These are phyloP conservation scores for Pseudochirops corinnae DNA, from an alignment of 2,797 vertebrate genomes.

Conservation along the genomic window DNA sequence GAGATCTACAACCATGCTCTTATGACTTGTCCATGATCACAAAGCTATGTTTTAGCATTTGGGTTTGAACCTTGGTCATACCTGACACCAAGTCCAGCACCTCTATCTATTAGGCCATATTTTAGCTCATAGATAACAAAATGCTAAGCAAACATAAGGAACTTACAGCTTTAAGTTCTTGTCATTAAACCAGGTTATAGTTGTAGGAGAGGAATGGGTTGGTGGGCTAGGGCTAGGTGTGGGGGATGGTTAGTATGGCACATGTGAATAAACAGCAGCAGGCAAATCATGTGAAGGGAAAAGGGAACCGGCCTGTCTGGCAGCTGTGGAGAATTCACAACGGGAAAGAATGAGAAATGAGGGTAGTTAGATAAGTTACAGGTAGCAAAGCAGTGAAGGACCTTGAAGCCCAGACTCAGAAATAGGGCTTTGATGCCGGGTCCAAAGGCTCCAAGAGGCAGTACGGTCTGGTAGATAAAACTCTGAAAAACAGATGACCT, in stretches of 20 bases:
- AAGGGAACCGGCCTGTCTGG: not conserved
- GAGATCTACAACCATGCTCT: not conserved
- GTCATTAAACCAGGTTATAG: not conserved
- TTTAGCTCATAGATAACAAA: not conserved
- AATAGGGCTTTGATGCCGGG: slow-evolving; percentile 41
- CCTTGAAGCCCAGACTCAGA: slow-evolving; percentile 43
- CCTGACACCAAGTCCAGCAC: not conserved
- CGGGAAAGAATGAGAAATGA: not conserved
- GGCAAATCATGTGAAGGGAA: not conserved
- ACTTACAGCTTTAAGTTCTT: not conserved
- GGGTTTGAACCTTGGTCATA: not conserved
- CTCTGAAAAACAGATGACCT: slow-evolving; percentile 71
- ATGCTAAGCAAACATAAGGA: not conserved
- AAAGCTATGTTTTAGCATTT: not conserved
- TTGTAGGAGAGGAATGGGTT: slow-evolving; percentile 7
- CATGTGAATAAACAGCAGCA: not conserved
- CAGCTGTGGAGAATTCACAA: not conserved
- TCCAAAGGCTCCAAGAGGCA: slow-evolving; percentile 71
- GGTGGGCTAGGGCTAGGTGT: not conserved
- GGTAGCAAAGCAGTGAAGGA: not conserved
- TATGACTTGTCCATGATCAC: not conserved
- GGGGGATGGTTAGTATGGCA: not conserved
- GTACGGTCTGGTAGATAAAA: slow-evolving; percentile 70
- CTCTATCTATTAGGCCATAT: not conserved
- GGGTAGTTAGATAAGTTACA: not conserved